Conservation (phyloP, 2,888 invertebrate genomes). For the Amiota communis region DNA sequence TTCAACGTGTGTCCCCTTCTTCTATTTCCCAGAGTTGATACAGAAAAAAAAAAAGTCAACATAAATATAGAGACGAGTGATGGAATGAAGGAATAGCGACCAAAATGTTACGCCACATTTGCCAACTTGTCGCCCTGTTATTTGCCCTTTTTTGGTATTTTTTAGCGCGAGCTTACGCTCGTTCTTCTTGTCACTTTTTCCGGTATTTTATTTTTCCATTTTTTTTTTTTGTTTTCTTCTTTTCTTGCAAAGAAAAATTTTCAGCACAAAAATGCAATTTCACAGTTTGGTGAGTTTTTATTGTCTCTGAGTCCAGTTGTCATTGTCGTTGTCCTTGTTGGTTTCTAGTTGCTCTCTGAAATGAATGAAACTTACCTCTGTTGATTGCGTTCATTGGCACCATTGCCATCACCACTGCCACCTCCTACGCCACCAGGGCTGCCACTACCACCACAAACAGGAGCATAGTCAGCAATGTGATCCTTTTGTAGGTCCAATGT, state of each 20-base stretch:
- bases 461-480: conserved; percentile 73
- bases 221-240: background rate
- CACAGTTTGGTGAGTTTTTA: conserved; percentile 68
- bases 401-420: conserved; percentile 42
- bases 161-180: conserved; percentile 53
- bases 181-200: conserved; percentile 42
- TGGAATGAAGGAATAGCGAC: background rate
- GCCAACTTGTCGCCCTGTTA: background rate
- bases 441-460: conserved; percentile 67
- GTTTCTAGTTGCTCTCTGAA: conserved; percentile 21
- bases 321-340: conserved; percentile 27
- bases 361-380: conserved; percentile 64
- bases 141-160: conserved; percentile 49
- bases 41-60: conserved; percentile 66
- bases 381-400: conserved; percentile 61
- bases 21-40: conserved; percentile 28
- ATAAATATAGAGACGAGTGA: conserved; percentile 61
- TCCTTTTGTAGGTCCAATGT: conserved; percentile 73
- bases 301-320: conserved; percentile 50
- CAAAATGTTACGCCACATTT: conserved; percentile 15
- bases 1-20: conserved; percentile 2
- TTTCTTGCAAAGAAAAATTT: conserved; percentile 10
- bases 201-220: background rate
- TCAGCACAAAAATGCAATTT: conserved; percentile 64
- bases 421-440: conserved; percentile 43